These are phyloP conservation scores for Drosophila borborema DNA, from an alignment of 2,888 invertebrate species.

Conservation along the genomic window DNA sequence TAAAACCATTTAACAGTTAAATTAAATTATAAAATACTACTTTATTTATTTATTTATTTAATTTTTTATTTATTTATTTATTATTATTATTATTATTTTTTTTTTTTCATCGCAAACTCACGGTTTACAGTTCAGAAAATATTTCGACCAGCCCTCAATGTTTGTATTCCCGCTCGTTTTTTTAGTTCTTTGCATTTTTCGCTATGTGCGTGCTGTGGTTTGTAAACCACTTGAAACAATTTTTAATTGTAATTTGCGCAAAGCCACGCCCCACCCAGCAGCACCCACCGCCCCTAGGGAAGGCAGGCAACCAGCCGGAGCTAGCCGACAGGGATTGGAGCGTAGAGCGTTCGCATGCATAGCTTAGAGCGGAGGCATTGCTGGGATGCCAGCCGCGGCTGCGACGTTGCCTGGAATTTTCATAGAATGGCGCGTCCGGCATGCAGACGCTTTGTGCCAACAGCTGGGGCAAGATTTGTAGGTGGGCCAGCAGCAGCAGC, in stretches of 20 bases:
- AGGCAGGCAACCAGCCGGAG: slow-evolving; percentile 10
- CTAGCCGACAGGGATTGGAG: slow-evolving; percentile 10
- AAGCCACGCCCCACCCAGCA: slow-evolving; percentile 66
- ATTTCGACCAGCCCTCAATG: slow-evolving; percentile 48
- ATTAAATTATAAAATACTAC: neutral
- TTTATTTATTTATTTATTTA: no score
- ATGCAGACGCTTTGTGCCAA: slow-evolving; percentile 72
- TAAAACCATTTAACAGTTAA: neutral
- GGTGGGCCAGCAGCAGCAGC: slow-evolving; percentile 59
- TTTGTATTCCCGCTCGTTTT: neutral
- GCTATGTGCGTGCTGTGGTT: slow-evolving; percentile 71
- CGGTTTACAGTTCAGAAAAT: slow-evolving; percentile 14
- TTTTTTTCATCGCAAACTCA: neutral
- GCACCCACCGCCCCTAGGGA: slow-evolving; percentile 8
- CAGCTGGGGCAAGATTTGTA: slow-evolving; percentile 67
- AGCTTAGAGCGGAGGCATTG: slow-evolving; percentile 74
- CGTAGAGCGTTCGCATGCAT: slow-evolving; percentile 56
- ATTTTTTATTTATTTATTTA: no score
- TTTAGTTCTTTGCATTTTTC: slow-evolving; percentile 23
- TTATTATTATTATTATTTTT: no score
- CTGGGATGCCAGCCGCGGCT: slow-evolving; percentile 73
- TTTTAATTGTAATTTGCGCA: slow-evolving; percentile 83
- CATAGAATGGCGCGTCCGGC: slow-evolving; percentile 77
- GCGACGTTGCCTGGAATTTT: slow-evolving; percentile 74
- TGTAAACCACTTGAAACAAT: slow-evolving; percentile 82